Conservation (phyloP, 2,113 vertebrate species). For the Typhlomys cinereus region DNA sequence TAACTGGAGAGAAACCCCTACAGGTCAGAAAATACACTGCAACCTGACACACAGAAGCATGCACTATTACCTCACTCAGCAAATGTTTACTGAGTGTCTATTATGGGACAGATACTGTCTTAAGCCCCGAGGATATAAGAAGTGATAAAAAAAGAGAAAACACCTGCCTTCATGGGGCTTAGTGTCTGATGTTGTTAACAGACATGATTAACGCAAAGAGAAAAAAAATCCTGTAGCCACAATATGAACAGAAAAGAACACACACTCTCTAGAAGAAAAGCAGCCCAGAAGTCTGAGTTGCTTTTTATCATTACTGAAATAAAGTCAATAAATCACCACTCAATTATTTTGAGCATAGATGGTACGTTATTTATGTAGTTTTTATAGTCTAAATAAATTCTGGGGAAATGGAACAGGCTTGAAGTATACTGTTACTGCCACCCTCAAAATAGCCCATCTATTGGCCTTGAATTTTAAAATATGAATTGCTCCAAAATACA, state of each 20-base stretch:
- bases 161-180: constrained; percentile 1
- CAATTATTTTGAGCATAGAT: constrained; percentile 63
- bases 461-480: constrained; percentile 82
- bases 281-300: constrained; percentile 44
- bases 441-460: constrained; percentile 78
- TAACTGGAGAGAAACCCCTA: constrained; percentile 20
- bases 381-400: constrained; percentile 74
- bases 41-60: constrained; percentile 11
- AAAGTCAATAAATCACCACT: constrained; percentile 40
- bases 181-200: neutral
- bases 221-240: constrained; percentile 20
- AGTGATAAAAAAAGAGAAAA: neutral
- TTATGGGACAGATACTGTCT: neutral
- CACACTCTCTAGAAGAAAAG: constrained; percentile 37
- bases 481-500: constrained; percentile 80
- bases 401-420: constrained; percentile 33
- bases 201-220: constrained; percentile 24
- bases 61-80: constrained; percentile 26
- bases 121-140: constrained; percentile 25
- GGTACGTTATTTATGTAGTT: constrained; percentile 47
- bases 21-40: neutral
- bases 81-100: constrained; percentile 44
- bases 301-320: constrained; percentile 55
- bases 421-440: constrained; percentile 63
- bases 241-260: constrained; percentile 39